Base-by-base conservation (phyloP, 2,113 vertebrate species). In the Anguilla rostrata region DNA sequence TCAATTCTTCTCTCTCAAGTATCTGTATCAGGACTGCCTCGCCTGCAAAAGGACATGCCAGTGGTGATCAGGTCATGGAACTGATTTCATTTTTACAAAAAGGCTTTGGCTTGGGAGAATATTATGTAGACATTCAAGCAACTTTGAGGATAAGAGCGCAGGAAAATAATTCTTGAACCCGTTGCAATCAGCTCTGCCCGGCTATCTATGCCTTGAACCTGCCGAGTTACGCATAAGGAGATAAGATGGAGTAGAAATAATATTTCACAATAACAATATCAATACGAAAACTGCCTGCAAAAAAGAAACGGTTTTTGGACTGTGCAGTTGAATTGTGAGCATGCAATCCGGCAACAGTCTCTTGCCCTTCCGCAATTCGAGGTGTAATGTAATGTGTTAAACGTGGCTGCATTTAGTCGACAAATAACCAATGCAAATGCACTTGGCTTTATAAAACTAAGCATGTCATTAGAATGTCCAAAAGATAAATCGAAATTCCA, bases 11-110 rank as follows among this genome's bases (percentile, higher is more conserved):
- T 66, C 75, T 89, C 91, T 86, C 91, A 26, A 92, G 89, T 89
- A 92, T 92, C 92, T 88, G 41, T 46, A 86, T 3, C 20, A 89
- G 90, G 49, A 46, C 43, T 4, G 43, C 43, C 8, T 46, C 43
- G 43, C 43, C 43, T 46, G 43, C 43, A 46, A 46, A 8, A 94
- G 95, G 95, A 96, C 95, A 96, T 95, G 96, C 96, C 96, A 95
- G 95, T 95, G 87, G 95, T 84, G 91, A 91, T 93, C 88, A 91
- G 93, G 94, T 91, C 94, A 92, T 94, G 90, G 34, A 34, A 34
- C 5, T 46, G 43, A 94, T 94, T 93, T 93, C 95, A 96, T 96
- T 96, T 95, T 86, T 95, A 95, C 95, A 96, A 95, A 95, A 96
- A 96, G 95, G 95, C 92, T 94, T 94, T 87, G 60, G 95, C 57